Percentiles rank a stretch among this genome's conserved stretches.
Conservation (phyloP, 2,888 invertebrate genomes). For the Brachylomia viminalis region DNA sequence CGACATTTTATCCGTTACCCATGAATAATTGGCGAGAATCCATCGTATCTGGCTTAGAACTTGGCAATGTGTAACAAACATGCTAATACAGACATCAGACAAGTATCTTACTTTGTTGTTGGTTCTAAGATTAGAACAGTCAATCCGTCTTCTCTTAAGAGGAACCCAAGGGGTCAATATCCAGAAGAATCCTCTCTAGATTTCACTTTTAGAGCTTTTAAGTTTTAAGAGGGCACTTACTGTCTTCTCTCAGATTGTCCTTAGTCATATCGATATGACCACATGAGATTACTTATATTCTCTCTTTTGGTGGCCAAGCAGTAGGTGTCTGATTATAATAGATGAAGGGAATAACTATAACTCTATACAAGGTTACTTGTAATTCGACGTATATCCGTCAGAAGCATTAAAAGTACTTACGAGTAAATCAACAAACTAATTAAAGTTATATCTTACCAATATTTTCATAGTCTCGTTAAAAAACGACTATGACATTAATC, state of each 20-base stretch:
- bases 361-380: no score
- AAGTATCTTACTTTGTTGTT: not conserved
- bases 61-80: conserved; percentile 54
- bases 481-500: no score
- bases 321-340: not conserved
- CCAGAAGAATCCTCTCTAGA: not conserved
- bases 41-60: conserved; percentile 36
- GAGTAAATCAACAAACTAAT: no score
- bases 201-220: not conserved
- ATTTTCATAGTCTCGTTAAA: no score
- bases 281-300: not conserved
- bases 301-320: not conserved
- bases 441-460: no score
- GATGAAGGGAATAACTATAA: no score
- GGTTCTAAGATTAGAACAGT: not conserved
- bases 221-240: not conserved
- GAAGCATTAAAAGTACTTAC: no score
- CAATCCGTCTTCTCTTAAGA: not conserved
- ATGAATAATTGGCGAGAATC: conserved; percentile 57
- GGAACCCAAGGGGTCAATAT: not conserved
- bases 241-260: not conserved
- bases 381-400: no score
- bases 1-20: conserved; percentile 28
- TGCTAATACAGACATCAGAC: conserved; percentile 1
- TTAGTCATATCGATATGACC: not conserved